Conservation (phyloP, 2,888 invertebrate species). For the Phoronis australis region DNA sequence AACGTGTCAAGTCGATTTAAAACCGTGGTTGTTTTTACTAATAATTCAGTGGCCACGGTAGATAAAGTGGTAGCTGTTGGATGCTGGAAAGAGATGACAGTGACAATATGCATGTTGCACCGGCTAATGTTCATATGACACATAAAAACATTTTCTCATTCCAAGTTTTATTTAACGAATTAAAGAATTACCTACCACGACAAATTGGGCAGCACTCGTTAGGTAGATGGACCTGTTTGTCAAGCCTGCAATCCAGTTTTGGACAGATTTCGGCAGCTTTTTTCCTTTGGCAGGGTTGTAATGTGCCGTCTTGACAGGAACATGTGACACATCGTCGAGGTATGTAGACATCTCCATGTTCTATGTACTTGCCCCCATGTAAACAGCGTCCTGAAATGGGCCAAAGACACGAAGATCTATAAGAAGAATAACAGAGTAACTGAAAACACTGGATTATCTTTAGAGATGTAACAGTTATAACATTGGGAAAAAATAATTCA, state of each 20-base stretch:
- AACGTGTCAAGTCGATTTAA: no score
- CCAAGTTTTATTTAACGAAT: no score
- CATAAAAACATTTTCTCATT: no score
- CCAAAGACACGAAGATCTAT: slow-evolving; percentile 3
- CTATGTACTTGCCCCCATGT: slow-evolving; percentile 55
- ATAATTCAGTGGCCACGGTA: background rate
- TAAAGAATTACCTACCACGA: slow-evolving; percentile 61
- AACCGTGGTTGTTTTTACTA: no score
- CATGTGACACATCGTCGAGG: slow-evolving; percentile 76
- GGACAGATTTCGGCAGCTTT: slow-evolving; percentile 73
- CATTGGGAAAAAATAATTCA: no score
- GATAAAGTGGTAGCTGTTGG: background rate
- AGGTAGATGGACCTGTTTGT: slow-evolving; percentile 73
- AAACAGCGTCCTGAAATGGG: slow-evolving; percentile 64
- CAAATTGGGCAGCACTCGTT: slow-evolving; percentile 88
- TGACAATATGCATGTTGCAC: no score
- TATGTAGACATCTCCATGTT: slow-evolving; percentile 69
- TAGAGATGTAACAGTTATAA: no score
- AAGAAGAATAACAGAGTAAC: no score
- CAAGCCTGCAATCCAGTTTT: slow-evolving; percentile 68
- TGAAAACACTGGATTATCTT: no score
- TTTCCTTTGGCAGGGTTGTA: slow-evolving; percentile 61
- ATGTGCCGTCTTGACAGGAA: slow-evolving; percentile 60
- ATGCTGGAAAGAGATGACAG: background rate
- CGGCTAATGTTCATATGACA: no score